Evolutionary conservation across 2,888 invertebrate species (phyloP).

Genomic region (Automeris io): DNA sequence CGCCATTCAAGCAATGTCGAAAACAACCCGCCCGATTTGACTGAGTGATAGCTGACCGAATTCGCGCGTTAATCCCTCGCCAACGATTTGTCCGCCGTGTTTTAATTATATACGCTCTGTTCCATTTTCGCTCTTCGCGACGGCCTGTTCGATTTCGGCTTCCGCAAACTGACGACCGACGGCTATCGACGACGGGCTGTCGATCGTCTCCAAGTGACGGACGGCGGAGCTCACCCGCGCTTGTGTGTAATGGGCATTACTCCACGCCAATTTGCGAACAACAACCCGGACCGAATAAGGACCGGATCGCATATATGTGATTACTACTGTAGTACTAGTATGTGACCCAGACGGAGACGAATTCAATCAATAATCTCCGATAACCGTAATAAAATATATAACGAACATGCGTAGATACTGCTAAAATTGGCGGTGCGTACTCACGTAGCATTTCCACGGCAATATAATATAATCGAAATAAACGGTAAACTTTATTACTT

Average conservation of each 20-base stretch:
- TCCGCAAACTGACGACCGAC: constrained; percentile 52
- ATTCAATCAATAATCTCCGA: too few relatives aligned
- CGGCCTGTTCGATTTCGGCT: constrained; percentile 47
- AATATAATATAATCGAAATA: too few relatives aligned
- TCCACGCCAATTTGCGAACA: constrained; percentile 42
- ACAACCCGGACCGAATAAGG: constrained; percentile 25
- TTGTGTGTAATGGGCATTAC: constrained; percentile 20
- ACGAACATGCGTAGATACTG: too few relatives aligned
- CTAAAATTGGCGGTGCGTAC: too few relatives aligned
- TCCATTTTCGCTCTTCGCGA: constrained; percentile 64
- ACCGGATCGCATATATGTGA: too few relatives aligned
- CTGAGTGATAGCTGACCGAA: constrained; percentile 44
- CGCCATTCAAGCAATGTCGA: constrained; percentile 17
- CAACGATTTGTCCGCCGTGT: constrained; percentile 59
- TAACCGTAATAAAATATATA: not conserved
- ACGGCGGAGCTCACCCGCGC: constrained; percentile 16
- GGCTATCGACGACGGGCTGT: constrained; percentile 43
- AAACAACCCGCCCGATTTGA: constrained; percentile 20
- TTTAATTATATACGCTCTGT: constrained; percentile 74
- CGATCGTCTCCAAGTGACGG: constrained; percentile 33
- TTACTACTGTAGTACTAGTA: too few relatives aligned
- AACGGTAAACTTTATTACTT: too few relatives aligned
- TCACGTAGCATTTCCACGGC: too few relatives aligned
- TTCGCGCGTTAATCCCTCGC: constrained; percentile 57
- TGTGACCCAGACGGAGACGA: too few relatives aligned